Evolutionary conservation across 2,113 vertebrate species (phyloP), one percentile per base, ranked within the genome.

Genomic region (Gasterosteus nipponicus): DNA sequence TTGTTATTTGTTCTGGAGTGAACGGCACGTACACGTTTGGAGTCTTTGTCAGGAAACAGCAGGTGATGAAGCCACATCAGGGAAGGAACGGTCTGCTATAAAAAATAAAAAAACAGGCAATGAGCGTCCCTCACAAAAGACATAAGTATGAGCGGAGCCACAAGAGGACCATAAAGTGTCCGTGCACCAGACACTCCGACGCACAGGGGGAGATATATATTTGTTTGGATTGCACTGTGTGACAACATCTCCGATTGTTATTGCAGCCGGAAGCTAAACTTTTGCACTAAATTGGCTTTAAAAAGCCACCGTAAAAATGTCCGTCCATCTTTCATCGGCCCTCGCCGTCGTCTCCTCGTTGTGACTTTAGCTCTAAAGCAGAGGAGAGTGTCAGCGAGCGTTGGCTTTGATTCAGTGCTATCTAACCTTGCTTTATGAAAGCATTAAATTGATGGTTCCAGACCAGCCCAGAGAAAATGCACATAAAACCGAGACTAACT

Each of bases 321-420:
- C 85, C 57, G 64, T 73, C 82, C 87, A 69, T 77, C 85, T 80
- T 82, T 87, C 85, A 89, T 87, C 29, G 22, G 71, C 71, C 93
- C 93, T 95, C 93, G 54, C 94, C 92, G 93, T 93, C 94, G 93
- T 96, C 95, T 96, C 94, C 94, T 95, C 95, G 95, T 96, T 95
- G 95, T 96, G 96, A 96, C 96, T 94, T 91, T 92, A 93, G 94
- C 94, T 94, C 94, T 95, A 95, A 96, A 95, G 92, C 94, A 95
- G 95, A 93, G 94, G 96, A 97, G 95, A 96, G 94, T 93, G 94
- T 89, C 80, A 84, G 85, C 38, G 29, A 81, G 83, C 31, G 73
- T 82, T 76, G 70, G 42, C 78, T 89, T 85, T 93, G 92, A 93
- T 94, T 94, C 92, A 93, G 87, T 90, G 90, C 91, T 93, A 89